Evolutionary conservation across 2,113 vertebrate species (phyloP).

Genomic region (Brachyistius frenatus): DNA sequence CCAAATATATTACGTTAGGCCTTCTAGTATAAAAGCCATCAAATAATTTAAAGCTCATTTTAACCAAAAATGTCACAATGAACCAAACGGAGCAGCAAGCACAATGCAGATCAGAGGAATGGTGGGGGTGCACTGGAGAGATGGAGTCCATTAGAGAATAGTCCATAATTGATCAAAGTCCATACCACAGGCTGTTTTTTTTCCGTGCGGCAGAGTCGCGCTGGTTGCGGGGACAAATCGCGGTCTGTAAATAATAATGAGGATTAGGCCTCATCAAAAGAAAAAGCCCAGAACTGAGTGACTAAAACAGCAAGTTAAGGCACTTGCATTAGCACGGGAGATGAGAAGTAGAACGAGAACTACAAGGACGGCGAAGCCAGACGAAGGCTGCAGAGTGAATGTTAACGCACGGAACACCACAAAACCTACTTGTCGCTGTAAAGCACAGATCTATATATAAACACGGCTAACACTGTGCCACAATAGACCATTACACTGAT

Average conservation of each 20-base stretch:
- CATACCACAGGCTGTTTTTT: slow-evolving; percentile 26
- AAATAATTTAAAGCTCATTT: slow-evolving; percentile 51
- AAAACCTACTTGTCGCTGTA: slow-evolving; percentile 23
- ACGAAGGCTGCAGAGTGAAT: not conserved
- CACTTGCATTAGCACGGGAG: slow-evolving; percentile 7
- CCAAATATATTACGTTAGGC: slow-evolving; percentile 34
- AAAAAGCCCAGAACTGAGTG: slow-evolving; percentile 26
- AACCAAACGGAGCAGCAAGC: slow-evolving; percentile 18
- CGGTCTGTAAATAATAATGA: slow-evolving; percentile 61
- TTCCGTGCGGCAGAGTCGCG: not conserved
- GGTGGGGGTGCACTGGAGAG: slow-evolving; percentile 30
- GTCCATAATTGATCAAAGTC: slow-evolving; percentile 72
- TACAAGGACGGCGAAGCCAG: not conserved
- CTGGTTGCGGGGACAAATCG: slow-evolving; percentile 33
- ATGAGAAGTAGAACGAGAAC: slow-evolving; percentile 31
- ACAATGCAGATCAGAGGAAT: slow-evolving; percentile 15
- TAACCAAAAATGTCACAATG: slow-evolving; percentile 32
- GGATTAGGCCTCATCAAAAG: slow-evolving; percentile 63
- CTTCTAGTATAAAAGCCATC: slow-evolving; percentile 21
- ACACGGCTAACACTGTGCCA: slow-evolving; percentile 24
- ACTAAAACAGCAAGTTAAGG: slow-evolving; percentile 12
- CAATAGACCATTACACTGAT: slow-evolving; percentile 55
- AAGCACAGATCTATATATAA: slow-evolving; percentile 44
- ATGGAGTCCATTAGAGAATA: slow-evolving; percentile 55
- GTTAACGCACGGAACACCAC: not conserved